A percentile compares a stretch with the other conserved stretches of the same genome.
phyloP scores from a whole-genome alignment of 2,797 vertebrate species.

The Silurus aristotelis region DNA sequence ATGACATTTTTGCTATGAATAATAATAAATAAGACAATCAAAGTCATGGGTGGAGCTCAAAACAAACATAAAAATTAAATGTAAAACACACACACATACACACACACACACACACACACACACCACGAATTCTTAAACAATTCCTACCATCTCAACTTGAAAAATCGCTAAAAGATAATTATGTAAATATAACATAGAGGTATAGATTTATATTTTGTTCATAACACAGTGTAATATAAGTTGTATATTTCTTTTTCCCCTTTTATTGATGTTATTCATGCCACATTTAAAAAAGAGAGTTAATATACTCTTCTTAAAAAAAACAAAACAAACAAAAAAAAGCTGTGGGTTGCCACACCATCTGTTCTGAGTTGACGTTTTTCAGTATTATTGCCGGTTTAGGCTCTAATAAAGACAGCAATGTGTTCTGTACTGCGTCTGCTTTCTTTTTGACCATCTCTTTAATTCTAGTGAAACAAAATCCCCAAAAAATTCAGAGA shows the following conservation, averaged over 20 bases:
- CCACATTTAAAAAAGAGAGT: conserved; percentile 91
- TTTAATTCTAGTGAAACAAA: not conserved
- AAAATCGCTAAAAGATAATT: conserved; percentile 98
- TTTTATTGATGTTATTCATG: conserved; percentile 99
- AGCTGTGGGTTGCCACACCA: conserved; percentile 89
- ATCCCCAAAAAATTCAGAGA: not conserved
- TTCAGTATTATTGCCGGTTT: conserved; percentile 99
- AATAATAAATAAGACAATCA: conserved; percentile 95
- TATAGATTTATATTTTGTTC: conserved; percentile 99
- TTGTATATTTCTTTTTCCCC: conserved; percentile 99
- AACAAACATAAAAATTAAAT: conserved; percentile 82
- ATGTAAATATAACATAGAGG: conserved; percentile 99
- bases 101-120: not conserved
- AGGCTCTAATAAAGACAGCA: conserved; percentile 99
- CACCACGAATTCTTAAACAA: conserved; percentile 44
- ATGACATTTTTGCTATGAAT: conserved; percentile 70
- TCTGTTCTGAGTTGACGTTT: conserved; percentile 91
- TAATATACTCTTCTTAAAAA: conserved; percentile 82
- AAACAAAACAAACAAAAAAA: conserved; percentile 79
- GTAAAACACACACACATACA: conserved; percentile 19
- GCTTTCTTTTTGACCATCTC: conserved; percentile 55
- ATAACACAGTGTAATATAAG: conserved; percentile 99
- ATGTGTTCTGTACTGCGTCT: conserved; percentile 89
- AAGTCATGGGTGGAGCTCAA: conserved; percentile 95
- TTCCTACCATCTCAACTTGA: conserved; percentile 98